Evolutionary conservation across 2,797 vertebrate species (phyloP).

Genomic region (Vultur gryphus): DNA sequence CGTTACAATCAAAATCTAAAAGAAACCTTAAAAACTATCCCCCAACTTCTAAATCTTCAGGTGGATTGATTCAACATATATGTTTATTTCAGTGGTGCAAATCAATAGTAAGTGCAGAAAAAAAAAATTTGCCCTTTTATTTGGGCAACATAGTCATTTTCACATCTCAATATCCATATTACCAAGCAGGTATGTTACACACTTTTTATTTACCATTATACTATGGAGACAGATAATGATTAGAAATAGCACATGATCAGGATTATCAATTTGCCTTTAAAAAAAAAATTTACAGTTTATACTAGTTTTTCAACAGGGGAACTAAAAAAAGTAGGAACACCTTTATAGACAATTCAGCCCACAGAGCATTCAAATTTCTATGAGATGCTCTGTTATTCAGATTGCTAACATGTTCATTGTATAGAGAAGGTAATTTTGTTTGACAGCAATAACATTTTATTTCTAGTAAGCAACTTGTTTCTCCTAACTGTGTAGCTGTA

Average conservation of each 20-base stretch:
- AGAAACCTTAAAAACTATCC: background rate
- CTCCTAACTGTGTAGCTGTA: background rate
- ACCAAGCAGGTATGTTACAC: rapidly evolving
- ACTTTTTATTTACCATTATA: background rate
- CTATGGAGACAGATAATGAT: background rate
- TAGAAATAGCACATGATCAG: background rate
- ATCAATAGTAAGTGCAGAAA: background rate
- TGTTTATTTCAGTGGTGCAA: background rate
- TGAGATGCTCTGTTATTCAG: background rate
- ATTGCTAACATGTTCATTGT: background rate
- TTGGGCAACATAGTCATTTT: background rate
- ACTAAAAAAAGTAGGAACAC: background rate
- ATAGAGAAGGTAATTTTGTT: background rate
- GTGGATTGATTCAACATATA: background rate
- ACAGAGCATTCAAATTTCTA: background rate
- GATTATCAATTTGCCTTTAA: background rate
- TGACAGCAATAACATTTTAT: background rate
- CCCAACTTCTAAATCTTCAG: background rate
- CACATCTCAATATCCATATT: background rate
- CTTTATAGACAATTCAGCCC: background rate
- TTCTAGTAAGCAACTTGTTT: background rate
- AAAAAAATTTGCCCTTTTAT: background rate
- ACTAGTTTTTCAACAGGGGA: background rate
- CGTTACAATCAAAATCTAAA: background rate
- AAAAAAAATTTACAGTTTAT: background rate